Conservation (phyloP, 2,888 invertebrate genomes). For the Schrankia costaestrigalis region DNA sequence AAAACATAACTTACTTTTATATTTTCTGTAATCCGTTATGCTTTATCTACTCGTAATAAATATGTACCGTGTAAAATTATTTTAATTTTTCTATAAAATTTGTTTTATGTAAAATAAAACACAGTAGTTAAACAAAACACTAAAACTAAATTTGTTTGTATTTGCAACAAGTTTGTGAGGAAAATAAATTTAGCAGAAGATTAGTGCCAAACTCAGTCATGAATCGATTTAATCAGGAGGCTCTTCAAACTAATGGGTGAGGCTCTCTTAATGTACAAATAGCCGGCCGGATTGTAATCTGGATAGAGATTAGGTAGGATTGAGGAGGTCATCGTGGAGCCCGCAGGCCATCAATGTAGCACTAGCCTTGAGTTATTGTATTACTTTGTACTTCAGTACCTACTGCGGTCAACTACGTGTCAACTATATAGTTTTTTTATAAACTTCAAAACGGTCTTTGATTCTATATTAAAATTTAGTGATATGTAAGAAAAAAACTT, state of each 20-base stretch:
- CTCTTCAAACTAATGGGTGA: conserved; percentile 54
- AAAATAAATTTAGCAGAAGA: conserved; percentile 39
- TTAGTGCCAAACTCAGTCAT: conserved; percentile 46
- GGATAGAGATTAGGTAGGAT: conserved; percentile 44
- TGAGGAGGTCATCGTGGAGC: conserved; percentile 39
- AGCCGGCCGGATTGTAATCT: conserved; percentile 51
- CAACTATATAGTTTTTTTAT: too few relatives aligned
- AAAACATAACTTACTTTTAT: too few relatives aligned
- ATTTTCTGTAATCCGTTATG: too few relatives aligned
- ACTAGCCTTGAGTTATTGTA: conserved; percentile 13
- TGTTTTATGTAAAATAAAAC: conserved; percentile 23
- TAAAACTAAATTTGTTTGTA: conserved; percentile 14
- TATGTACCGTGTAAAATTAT: too few relatives aligned
- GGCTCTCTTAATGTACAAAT: conserved; percentile 51
- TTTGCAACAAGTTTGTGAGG: conserved; percentile 26
- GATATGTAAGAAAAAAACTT: too few relatives aligned
- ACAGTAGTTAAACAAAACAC: conserved; percentile 11
- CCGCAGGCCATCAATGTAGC: conserved; percentile 21
- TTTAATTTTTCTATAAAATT: too few relatives aligned
- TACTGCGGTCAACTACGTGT: too few relatives aligned
- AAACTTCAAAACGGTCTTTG: too few relatives aligned
- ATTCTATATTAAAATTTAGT: too few relatives aligned
- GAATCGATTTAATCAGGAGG: conserved; percentile 45
- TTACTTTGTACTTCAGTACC: too few relatives aligned
- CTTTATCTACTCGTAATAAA: too few relatives aligned